Evolutionary conservation across 35 echinoderm and acorn worm species (phyloP), one percentile per base, ranked within the genome.

Genomic region (Stichopus chloronotus): DNA sequence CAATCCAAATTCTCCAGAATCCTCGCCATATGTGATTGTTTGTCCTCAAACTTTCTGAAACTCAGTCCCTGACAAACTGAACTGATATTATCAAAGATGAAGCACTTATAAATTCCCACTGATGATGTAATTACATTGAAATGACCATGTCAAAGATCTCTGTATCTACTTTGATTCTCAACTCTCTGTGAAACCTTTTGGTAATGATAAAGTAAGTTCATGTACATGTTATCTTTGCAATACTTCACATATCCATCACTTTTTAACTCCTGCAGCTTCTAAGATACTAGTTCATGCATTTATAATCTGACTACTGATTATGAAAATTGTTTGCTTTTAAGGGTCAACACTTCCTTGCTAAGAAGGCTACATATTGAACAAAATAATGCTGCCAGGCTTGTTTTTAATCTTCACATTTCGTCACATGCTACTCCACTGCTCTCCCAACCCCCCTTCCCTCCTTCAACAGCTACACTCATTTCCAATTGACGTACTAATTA

Each of bases 311-410:
- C 22, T 72, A 72, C 22, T 72, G 69, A 72, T 4, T 72, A 72
- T 72, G 69, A 1, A 1, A 72, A 72, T 72, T 16, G 69, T 72
- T 2, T 72, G 13, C 22, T 16, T 16, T 4, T 72, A 16, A 21
- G 69, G 22, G 22, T 72, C 22, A 72, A 72, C 13, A 16, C 13
- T 21, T 16, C 13, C 13, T 72, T 1, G 69, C 69, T 1, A 72
- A 72, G 1, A 13, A 72, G 69, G 69, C 2, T 72, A 13, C 69
- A 72, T 13, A 21, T 72, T 72, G 69, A 16, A 21, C 1, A 79
- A 79, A 79, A 79, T 52, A 79, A 79, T 79, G 77, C 77, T 13
- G 77, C 77, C 20, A 5, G 77, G n/a, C n/a, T 79, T 20, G 43
- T 79, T 79, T 14, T 43, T 3, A 43, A 43, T 43, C 30, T 1